Base-by-base conservation (phyloP, 92 coral and sea anemone genomes). In the Porites cylindrica region DNA sequence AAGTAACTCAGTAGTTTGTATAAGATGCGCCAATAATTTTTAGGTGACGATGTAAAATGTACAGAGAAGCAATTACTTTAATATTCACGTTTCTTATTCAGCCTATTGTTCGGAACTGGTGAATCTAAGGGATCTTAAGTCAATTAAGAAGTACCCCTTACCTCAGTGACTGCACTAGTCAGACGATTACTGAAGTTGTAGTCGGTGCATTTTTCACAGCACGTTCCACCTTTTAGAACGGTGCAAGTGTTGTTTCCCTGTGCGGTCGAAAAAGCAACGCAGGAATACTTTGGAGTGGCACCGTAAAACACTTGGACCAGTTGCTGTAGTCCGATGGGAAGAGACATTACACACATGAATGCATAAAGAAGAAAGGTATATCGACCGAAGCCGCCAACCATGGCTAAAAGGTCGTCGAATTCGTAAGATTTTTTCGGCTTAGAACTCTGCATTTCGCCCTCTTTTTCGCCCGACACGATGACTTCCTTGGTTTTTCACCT, bases 91-190 rank as follows among this genome's bases (percentile, higher is more conserved):
- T 75, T 19, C 12, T 20, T 75, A 51, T 53, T 29, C 13, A 69
- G 47, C 12, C 0, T n/a, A 24, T 6, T 76, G 47, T 51, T 26
- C 7, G 56, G 7, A 23, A 21, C 47, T 4, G 47, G 32, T 14
- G 23, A 24, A 21, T 54, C 14, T 14, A 19, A 76, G 50, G 11
- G 10, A 43, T 51, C 8, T 17, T 17, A 32, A 4, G 20, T 19
- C 47, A 38, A 38, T 8, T 60, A 17, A 13, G 4, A 16, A 43
- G 51, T 79, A 2, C 18, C 19, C 12, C 83, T 85, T 77, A 94
- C 98, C 94, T 94, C 95, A 1, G 98, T 92, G 14, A 94, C 98
- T 61, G 95, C 95, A 66, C 98, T 94, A 7, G 95, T 94, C 60
- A 92, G 76, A 8, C 68, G 85, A 4, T 89, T 88, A 4, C 54